Evolutionary conservation across 2,888 invertebrate species (phyloP).

Genomic region (Stenurella melanura): DNA sequence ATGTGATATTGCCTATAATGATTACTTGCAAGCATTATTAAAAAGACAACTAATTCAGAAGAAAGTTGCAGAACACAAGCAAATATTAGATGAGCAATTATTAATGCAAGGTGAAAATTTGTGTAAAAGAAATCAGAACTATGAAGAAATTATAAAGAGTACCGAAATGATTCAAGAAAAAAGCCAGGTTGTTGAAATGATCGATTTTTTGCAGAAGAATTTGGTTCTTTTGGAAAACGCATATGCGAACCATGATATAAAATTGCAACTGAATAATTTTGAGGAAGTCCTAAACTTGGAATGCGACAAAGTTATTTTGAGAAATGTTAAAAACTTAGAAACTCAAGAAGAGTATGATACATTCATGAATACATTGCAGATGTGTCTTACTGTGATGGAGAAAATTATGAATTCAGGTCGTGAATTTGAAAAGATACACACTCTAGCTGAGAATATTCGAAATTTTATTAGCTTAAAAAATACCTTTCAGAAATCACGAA

Average conservation of each 20-base stretch:
- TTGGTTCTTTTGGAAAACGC: conserved; percentile 16
- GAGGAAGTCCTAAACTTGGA: conserved; percentile 22
- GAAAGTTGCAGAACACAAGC: conserved; percentile 29
- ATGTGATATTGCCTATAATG: conserved; percentile 43
- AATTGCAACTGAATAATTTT: conserved; percentile 15
- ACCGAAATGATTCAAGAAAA: conserved; percentile 33
- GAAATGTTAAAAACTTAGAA: conserved; percentile 28
- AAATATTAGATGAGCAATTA: conserved; percentile 39
- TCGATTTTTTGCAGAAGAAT: conserved; percentile 37
- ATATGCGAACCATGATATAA: conserved; percentile 24
- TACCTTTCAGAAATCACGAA: conserved; percentile 13
- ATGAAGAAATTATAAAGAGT: conserved; percentile 27
- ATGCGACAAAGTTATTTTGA: conserved; percentile 40
- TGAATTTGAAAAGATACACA: conserved; percentile 35
- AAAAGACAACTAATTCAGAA: conserved; percentile 34
- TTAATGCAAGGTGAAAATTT: conserved; percentile 39
- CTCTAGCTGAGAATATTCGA: conserved; percentile 36
- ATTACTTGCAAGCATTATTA: conserved; percentile 41
- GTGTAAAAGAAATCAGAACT: conserved; percentile 20
- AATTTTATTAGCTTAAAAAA: background rate
- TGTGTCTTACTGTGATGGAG: conserved; percentile 7
- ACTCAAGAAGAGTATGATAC: conserved; percentile 44
- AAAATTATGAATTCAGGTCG: conserved; percentile 44
- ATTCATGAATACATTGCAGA: conserved; percentile 20
- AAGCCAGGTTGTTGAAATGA: conserved; percentile 29